Conservation (phyloP, 2,797 vertebrate species). For the Pygocentrus nattereri region DNA sequence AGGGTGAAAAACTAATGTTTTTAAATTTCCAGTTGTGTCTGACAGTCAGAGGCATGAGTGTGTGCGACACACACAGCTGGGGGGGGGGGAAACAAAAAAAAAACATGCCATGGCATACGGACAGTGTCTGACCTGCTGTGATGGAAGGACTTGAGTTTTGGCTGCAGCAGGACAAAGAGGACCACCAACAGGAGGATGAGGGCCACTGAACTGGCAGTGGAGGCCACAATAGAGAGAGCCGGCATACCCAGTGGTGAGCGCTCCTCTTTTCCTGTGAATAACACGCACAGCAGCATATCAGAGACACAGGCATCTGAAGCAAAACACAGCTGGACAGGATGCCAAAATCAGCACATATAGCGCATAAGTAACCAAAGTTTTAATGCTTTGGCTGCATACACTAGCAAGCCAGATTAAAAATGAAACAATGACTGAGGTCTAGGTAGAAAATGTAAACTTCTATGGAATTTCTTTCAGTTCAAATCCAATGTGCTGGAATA, state of each 20-base stretch:
- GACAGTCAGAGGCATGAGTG: no score
- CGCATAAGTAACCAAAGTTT: no score
- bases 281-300: conserved; percentile 28
- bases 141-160: conserved; percentile 98
- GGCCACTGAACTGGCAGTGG: conserved; percentile 92
- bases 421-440: no score
- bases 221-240: conserved; percentile 92
- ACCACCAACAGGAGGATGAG: conserved; percentile 96
- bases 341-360: not conserved
- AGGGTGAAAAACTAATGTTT: no score
- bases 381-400: no score
- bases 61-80: no score
- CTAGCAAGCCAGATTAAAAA: no score
- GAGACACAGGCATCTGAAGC: not conserved
- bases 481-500: not conserved
- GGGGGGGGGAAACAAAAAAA: no score
- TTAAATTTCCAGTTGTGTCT: no score
- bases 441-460: no score
- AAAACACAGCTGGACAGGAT: not conserved
- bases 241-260: conserved; percentile 88
- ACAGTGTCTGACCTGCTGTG: conserved; percentile 87
- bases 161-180: conserved; percentile 95
- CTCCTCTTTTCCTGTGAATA: conserved; percentile 85
- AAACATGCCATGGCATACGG: not conserved
- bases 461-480: not conserved